Percentiles rank a stretch among this genome's conserved stretches.
These are phyloP conservation scores for Eristalinus aeneus DNA, from an alignment of 2,888 invertebrate species.

Conservation along the genomic window DNA sequence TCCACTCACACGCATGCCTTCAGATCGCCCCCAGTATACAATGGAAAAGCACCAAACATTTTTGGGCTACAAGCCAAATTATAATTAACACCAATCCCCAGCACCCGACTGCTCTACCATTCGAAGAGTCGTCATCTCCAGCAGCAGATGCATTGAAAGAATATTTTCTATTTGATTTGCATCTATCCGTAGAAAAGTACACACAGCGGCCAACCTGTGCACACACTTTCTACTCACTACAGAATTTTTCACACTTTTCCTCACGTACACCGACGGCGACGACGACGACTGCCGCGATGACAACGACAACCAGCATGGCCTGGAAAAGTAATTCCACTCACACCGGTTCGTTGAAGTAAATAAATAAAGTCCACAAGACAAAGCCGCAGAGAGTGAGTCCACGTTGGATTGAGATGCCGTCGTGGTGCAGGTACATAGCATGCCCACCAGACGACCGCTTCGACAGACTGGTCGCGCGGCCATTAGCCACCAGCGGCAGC, in stretches of 20 bases:
- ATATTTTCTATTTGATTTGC: conserved; percentile 62
- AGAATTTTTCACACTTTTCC: conserved; percentile 64
- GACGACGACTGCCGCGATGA: conserved; percentile 23
- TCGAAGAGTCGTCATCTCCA: conserved; percentile 10
- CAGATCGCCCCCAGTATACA: not conserved
- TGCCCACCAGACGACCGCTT: conserved; percentile 3
- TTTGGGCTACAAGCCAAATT: conserved; percentile 56
- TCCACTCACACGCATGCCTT: not conserved
- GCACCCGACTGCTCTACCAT: conserved; percentile 1
- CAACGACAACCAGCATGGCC: not conserved
- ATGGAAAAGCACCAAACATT: conserved; percentile 23
- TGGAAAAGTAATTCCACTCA: conserved; percentile 55
- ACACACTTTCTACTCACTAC: conserved; percentile 64
- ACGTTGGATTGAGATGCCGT: conserved; percentile 1
- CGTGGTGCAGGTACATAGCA: conserved; percentile 50
- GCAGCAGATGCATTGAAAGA: conserved; percentile 37
- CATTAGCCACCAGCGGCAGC: not conserved
- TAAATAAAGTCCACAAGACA: conserved; percentile 24
- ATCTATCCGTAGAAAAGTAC: conserved; percentile 26
- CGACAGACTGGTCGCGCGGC: not conserved
- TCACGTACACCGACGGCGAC: not conserved
- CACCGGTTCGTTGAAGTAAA: conserved; percentile 41
- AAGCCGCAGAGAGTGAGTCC: conserved; percentile 5
- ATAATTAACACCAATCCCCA: conserved; percentile 54
- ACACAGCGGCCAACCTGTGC: not conserved